Conservation (phyloP, 2,797 vertebrate species). For the Phalanger gymnotis region DNA sequence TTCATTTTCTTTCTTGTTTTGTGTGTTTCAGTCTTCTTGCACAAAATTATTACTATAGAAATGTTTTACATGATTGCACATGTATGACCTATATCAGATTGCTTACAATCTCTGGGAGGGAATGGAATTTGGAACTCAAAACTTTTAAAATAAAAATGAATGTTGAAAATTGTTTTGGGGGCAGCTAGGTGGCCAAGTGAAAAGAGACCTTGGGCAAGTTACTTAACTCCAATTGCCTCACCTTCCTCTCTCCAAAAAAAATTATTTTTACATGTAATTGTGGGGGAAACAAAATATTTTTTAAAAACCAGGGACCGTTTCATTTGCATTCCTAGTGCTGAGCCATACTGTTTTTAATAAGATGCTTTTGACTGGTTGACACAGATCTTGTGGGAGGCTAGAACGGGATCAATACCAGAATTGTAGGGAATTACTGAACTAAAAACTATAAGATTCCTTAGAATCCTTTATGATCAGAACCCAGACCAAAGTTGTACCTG, state of each 20-base stretch:
- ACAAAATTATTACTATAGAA: background rate
- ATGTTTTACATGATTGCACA: background rate
- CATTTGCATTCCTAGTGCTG: background rate
- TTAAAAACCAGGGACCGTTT: background rate
- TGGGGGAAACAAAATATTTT: background rate
- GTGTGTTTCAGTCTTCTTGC: background rate
- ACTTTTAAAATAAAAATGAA: background rate
- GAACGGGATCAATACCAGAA: background rate
- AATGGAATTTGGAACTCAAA: background rate
- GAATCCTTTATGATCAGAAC: background rate
- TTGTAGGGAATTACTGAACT: background rate
- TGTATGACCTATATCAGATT: background rate
- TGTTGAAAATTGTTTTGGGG: background rate
- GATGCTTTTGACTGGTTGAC: background rate
- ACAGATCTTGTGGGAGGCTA: background rate
- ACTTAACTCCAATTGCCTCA: too few relatives aligned
- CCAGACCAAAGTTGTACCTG: background rate
- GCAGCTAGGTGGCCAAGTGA: too few relatives aligned
- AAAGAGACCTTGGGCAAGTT: too few relatives aligned
- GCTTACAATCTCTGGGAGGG: too few relatives aligned
- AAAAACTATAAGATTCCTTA: background rate
- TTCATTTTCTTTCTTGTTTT: background rate
- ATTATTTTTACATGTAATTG: background rate
- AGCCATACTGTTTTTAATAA: background rate
- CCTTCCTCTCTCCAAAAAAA: too few relatives aligned